Conservation (phyloP, 2,888 invertebrate species). For the Archips crataeganus region DNA sequence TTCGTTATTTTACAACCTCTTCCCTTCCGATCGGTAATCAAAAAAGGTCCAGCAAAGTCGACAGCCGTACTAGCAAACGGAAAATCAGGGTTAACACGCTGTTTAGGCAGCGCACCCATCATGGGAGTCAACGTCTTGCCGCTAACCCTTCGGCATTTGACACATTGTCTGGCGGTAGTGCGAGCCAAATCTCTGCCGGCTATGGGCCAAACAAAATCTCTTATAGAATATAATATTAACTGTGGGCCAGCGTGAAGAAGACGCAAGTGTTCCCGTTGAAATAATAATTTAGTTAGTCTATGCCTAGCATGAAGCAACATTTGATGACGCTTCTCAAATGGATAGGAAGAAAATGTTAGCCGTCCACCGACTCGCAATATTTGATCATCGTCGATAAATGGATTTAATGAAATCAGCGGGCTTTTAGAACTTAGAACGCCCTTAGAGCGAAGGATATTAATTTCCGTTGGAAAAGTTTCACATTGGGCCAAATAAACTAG, state of each 20-base stretch:
- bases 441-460: no score
- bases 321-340: conserved; percentile 9
- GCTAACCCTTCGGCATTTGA: neutral
- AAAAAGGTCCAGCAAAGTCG: conserved; percentile 37
- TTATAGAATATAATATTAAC: neutral
- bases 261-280: conserved; percentile 3
- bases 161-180: neutral
- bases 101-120: neutral
- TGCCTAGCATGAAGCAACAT: conserved; percentile 7
- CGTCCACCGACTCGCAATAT: neutral
- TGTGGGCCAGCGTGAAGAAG: conserved; percentile 13
- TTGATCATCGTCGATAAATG: no score
- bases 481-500: no score
- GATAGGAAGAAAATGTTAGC: neutral
- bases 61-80: conserved; percentile 9
- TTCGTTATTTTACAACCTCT: conserved; percentile 28
- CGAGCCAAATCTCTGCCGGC: conserved; percentile 9
- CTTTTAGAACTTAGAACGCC: no score
- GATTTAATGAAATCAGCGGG: no score
- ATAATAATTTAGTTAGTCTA: neutral
- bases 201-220: conserved; percentile 12
- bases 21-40: conserved; percentile 35
- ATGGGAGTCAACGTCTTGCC: neutral
- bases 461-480: no score
- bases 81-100: neutral